Base-by-base conservation (phyloP, 1,140 invertebrate genomes). In the Drosophila virilis region DNA sequence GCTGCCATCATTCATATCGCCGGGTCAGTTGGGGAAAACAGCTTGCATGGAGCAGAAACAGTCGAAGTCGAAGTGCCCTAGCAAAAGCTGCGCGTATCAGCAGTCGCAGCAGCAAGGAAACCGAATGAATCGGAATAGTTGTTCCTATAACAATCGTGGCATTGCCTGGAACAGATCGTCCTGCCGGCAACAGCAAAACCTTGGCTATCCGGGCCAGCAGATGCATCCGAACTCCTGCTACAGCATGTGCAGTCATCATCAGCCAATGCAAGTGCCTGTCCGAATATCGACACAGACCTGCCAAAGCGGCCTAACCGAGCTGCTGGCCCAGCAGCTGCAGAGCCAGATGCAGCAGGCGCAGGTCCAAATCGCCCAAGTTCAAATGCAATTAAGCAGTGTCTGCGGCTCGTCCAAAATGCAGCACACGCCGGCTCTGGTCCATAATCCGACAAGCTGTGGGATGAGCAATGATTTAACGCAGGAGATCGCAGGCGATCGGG, bases 261-360 rank as follows among this genome's bases (percentile, higher is more conserved):
- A n/a, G 50, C 28, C 45, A 10, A 28, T 28, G 9, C 45, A 6
- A 15, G 6, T 42, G 40, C 40, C n/a, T 1, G 15, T 22, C 1
- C 15, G 12, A 2, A 35, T 55, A 15, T 28, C 8, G 40, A 4
- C 52, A 6, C 71, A 46, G 10, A 10, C 42, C 6, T 12, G 9
- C 13, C 12, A n/a, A n/a, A 37, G 38, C 32, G 17, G 73, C 12
- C 52, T 85, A 13, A 84, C 77, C 8, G 69, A 80, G 7, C 33
- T 66, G 8, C 35, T 88, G 32, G 71, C 78, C n/a, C 70, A 77
- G 43, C 75, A 88, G 52, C 48, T 82, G 13, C 80, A 70, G 33
- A 50, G 64, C 1, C 77, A 84, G 32, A 84, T 84, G 81, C 35
- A 77, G 28, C 68, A 67, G 37, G 75, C 83, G 1, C 82, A 78